Percentiles rank a stretch among this genome's conserved stretches.
phyloP scores from a whole-genome alignment of 2,888 invertebrate genomes.

The Lordiphosa andalusiaca region DNA sequence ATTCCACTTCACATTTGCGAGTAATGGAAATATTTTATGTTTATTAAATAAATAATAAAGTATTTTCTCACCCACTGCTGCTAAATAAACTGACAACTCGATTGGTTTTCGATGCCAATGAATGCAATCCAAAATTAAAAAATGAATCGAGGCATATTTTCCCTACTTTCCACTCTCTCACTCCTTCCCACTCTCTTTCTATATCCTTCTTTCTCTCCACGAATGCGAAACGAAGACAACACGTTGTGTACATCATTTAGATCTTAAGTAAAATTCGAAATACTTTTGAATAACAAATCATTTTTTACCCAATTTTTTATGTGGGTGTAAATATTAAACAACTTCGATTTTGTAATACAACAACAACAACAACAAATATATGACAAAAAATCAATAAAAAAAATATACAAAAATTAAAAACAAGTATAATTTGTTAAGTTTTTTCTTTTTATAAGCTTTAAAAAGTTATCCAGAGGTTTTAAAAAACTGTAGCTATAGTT shows the following conservation, averaged over 20 bases:
- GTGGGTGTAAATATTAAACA: conserved; percentile 63
- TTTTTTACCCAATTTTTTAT: conserved; percentile 39
- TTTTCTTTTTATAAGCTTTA: not conserved
- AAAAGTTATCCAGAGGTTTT: not conserved
- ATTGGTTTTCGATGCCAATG: not conserved
- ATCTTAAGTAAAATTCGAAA: conserved; percentile 44
- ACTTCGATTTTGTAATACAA: conserved; percentile 62
- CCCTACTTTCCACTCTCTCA: not conserved
- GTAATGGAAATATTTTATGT: conserved; percentile 68
- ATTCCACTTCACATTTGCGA: conserved; percentile 29
- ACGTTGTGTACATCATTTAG: conserved; percentile 50
- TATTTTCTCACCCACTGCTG: conserved; percentile 54
- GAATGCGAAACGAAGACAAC: conserved; percentile 25
- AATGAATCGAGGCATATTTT: conserved; percentile 22
- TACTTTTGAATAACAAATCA: conserved; percentile 41
- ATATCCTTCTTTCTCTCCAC: not conserved
- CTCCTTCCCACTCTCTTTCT: not conserved
- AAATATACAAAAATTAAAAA: conserved; percentile 41
- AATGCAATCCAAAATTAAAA: not conserved
- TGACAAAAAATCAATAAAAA: conserved; percentile 40
- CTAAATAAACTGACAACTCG: conserved; percentile 26
- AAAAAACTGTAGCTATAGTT: too few species aligned
- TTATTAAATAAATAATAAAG: conserved; percentile 76
- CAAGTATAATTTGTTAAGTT: not conserved
- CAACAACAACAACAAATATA: conserved; percentile 30